Conservation (phyloP, 2,113 vertebrate species). For the Ictidomys tridecemlineatus region DNA sequence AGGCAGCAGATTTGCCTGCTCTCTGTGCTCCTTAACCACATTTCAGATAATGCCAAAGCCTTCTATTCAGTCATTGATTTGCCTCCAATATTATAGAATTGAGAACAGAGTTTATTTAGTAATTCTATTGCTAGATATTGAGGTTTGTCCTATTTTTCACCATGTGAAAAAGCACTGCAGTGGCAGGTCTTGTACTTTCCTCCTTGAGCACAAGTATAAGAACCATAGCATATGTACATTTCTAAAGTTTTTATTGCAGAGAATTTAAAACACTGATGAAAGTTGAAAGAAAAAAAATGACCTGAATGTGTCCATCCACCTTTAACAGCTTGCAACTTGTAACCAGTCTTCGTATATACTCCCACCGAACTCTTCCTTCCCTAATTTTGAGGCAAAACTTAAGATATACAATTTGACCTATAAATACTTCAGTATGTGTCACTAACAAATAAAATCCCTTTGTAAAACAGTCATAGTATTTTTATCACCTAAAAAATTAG, state of each 20-base stretch:
- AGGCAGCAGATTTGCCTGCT: not conserved
- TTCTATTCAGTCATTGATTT: not conserved
- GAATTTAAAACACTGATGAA: not conserved
- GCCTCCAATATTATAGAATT: not conserved
- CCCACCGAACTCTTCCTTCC: not conserved
- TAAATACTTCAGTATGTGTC: not conserved
- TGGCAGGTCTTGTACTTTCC: not conserved
- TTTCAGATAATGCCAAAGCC: not conserved
- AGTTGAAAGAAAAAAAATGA: not conserved
- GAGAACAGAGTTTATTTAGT: not conserved
- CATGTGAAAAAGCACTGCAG: not conserved
- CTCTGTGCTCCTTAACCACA: not conserved
- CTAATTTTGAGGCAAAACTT: not conserved
- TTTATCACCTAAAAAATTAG: not conserved
- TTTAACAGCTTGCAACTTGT: not conserved
- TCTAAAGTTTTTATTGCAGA: not conserved
- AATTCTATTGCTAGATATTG: not conserved
- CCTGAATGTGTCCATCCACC: not conserved
- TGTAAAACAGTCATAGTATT: not conserved
- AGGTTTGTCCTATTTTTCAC: not conserved
- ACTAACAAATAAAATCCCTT: not conserved
- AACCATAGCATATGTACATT: not conserved
- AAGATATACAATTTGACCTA: not conserved
- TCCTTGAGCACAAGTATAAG: not conserved
- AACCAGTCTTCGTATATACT: not conserved